phyloP scores from a whole-genome alignment of 2,797 vertebrate species.

The Prunella strophiata region DNA sequence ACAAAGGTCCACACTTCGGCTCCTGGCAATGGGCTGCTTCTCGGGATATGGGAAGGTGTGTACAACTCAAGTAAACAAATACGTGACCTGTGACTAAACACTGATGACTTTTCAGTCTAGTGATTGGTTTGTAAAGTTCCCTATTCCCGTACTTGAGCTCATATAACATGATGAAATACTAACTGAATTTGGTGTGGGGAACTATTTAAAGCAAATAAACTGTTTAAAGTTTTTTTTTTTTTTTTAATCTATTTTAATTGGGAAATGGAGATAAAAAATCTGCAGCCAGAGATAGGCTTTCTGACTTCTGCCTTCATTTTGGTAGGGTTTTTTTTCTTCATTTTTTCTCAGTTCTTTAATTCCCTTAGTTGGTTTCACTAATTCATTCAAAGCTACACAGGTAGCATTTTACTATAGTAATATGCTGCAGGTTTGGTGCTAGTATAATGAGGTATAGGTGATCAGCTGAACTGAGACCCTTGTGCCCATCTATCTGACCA shows the following conservation, averaged over 20 bases:
- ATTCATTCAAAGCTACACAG: not conserved
- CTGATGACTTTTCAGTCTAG: not conserved
- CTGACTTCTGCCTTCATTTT: not conserved
- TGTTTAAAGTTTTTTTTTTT: not conserved
- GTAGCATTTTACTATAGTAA: not conserved
- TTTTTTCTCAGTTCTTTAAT: not conserved
- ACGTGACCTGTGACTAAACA: not conserved
- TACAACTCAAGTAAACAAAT: not conserved
- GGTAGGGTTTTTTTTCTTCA: accelerated
- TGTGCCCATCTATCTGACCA: not conserved
- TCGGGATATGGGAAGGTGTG: not conserved
- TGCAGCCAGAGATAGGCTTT: not conserved
- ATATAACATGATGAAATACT: conserved; percentile 40
- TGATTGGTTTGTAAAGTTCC: not conserved
- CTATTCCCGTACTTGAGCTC: conserved; percentile 26
- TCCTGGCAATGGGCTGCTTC: not conserved
- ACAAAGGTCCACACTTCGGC: not conserved
- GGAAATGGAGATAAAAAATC: not conserved
- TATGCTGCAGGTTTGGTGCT: not conserved
- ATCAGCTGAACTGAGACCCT: not conserved
- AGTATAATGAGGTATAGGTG: not conserved
- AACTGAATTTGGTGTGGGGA: conserved; percentile 16
- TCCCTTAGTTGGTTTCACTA: not conserved
- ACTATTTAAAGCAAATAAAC: not conserved
- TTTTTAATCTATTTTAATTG: not conserved